These are phyloP conservation scores for Tridacna crocea DNA, from an alignment of 2,888 invertebrate species.

Conservation along the genomic window DNA sequence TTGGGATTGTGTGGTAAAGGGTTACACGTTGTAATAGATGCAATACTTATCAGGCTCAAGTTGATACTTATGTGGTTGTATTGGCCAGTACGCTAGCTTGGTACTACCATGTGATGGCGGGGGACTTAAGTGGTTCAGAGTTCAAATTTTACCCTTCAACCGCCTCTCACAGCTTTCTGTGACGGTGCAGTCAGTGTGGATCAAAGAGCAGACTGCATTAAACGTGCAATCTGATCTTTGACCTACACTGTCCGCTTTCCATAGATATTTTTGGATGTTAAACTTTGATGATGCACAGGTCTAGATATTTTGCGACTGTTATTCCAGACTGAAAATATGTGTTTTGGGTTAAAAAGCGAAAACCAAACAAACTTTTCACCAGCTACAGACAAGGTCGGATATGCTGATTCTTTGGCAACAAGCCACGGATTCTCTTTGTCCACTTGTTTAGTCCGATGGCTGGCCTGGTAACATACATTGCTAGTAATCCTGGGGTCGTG, in stretches of 20 bases:
- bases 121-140: constrained; percentile 44
- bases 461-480: too few relatives aligned
- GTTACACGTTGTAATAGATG: constrained; percentile 21
- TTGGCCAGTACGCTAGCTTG: constrained; percentile 36
- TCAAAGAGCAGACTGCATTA: too few relatives aligned
- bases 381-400: not conserved
- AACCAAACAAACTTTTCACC: not conserved
- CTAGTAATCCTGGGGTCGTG: too few relatives aligned
- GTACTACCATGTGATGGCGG: constrained; percentile 58
- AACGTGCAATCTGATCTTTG: too few relatives aligned
- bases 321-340: too few relatives aligned
- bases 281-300: too few relatives aligned
- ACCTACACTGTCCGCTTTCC: not conserved
- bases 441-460: too few relatives aligned
- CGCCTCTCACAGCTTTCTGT: not conserved
- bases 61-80: constrained; percentile 38
- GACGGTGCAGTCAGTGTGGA: not conserved
- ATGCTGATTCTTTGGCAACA: not conserved
- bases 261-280: not conserved
- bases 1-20: too few relatives aligned
- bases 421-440: too few relatives aligned
- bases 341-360: not conserved
- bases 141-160: constrained; percentile 28
- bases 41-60: constrained; percentile 31
- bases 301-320: too few relatives aligned